A percentile compares a stretch with the other conserved stretches of the same genome.
phyloP scores from a whole-genome alignment of 2,888 invertebrate species.

The Nephrotoma guestfalica region DNA sequence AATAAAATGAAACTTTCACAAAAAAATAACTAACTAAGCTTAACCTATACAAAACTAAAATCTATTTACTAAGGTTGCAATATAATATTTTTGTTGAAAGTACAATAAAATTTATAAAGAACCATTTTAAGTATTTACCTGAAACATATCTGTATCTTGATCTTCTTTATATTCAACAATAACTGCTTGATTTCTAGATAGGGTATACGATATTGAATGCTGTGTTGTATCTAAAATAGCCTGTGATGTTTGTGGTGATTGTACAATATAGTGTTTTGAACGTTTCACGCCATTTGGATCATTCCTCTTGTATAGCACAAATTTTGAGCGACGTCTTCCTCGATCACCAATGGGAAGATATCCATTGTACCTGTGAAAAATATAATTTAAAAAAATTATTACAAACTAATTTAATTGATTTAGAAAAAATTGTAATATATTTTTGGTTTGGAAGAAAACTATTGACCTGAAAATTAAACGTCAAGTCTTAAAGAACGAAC shows the following conservation, averaged over 20 bases:
- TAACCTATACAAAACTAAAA: background rate
- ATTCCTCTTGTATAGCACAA: constrained; percentile 72
- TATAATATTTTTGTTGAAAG: background rate
- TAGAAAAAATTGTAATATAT: background rate
- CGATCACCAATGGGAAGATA: constrained; percentile 85
- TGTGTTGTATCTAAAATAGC: constrained; percentile 87
- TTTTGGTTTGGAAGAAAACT: background rate
- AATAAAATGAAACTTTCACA: background rate
- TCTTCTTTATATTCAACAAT: constrained; percentile 97
- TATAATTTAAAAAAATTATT: constrained; percentile 6
- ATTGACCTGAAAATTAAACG: background rate
- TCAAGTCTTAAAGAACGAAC: background rate
- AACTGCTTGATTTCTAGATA: constrained; percentile 91
- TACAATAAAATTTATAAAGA: background rate
- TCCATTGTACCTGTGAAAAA: constrained; percentile 72
- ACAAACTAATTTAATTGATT: constrained; percentile 6
- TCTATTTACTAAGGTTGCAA: background rate
- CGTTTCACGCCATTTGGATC: constrained; percentile 86
- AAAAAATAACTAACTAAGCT: background rate
- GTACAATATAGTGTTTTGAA: constrained; percentile 90
- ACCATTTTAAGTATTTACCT: constrained; percentile 45
- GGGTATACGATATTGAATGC: constrained; percentile 94
- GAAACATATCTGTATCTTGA: constrained; percentile 97
- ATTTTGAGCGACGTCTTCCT: constrained; percentile 87
- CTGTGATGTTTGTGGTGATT: constrained; percentile 88